Base-by-base conservation (phyloP, 2,888 invertebrate genomes). In the Morinoia aosen region DNA sequence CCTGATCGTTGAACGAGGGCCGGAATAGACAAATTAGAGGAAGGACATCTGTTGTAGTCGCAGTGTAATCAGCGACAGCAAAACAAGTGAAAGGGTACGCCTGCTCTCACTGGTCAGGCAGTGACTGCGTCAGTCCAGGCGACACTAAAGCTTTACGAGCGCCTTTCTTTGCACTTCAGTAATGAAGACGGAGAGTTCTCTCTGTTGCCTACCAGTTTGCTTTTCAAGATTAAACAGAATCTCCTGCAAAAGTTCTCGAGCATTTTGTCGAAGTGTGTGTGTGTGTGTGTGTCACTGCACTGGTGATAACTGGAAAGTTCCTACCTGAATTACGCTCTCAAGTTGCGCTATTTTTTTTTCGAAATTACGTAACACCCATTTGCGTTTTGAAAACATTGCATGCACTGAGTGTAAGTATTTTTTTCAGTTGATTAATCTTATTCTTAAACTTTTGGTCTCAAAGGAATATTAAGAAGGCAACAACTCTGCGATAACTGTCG, bases 201-300 rank as follows among this genome's bases (percentile, higher is more conserved):
- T 76, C 33, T 33, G 76, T 33, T 19, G 76, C 76, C 76, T 76
- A 2, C 25, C 76, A 16, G 2, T 76, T 76, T 76, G 33, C 76
- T 33, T 19, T 76, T 76, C 76, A 76, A 76, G 76, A 76, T 76
- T 76, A 76, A 76, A 76, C 76, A 76, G 76, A 76, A 76, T 76
- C 25, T 33, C 16, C 25, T 76, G 76, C 10, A 76, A 8, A 76
- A 76, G 25, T 19, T 76, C 16, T 33, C 25, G 33, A 76, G 76
- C 25, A 33, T 76, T 76, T 76, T 76, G 61, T 61, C 61, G 19
- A 8, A 16, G 76, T 33, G 76, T 61, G 76, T 33, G 76, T 33
- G 76, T 61, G 76, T 33, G 76, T 76, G 25, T 76, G 19, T 76
- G 76, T 33, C 76, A 33, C 76, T 19, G 76, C 25, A 76, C 25